Evolutionary conservation across 2,797 vertebrate genomes (phyloP).

Genomic region (Vultur gryphus): DNA sequence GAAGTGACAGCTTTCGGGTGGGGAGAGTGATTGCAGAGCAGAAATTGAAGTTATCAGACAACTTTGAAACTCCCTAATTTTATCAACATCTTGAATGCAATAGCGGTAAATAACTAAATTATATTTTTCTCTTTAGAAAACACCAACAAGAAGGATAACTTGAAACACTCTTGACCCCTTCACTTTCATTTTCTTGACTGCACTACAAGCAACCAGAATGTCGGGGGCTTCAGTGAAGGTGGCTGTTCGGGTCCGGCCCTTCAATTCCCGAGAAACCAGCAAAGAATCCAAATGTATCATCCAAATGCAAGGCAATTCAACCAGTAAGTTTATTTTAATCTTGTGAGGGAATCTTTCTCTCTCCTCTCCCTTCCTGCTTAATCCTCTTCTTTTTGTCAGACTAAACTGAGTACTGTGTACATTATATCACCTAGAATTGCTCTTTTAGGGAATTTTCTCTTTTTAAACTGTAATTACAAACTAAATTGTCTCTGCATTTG

Average conservation of each 20-base stretch:
- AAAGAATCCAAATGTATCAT: constrained; percentile 99
- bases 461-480: background rate
- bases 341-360: background rate
- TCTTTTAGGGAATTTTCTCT: background rate
- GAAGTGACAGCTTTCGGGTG: background rate
- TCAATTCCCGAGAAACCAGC: constrained; percentile 93
- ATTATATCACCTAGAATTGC: background rate
- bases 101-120: background rate
- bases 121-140: constrained; percentile 18
- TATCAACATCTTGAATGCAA: background rate
- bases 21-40: background rate
- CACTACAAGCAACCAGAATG: constrained; percentile 77
- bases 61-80: background rate
- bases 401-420: background rate
- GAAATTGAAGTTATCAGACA: background rate
- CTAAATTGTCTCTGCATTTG: background rate
- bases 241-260: constrained; percentile 94
- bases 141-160: constrained; percentile 13
- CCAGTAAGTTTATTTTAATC: constrained; percentile 84
- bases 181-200: background rate
- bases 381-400: background rate
- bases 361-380: background rate
- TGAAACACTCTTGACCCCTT: background rate
- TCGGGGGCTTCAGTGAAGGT: constrained; percentile 99
- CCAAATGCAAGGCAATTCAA: constrained; percentile 99